Conservation (phyloP, 2,113 vertebrate species). For the Archocentrus centrarchus region DNA sequence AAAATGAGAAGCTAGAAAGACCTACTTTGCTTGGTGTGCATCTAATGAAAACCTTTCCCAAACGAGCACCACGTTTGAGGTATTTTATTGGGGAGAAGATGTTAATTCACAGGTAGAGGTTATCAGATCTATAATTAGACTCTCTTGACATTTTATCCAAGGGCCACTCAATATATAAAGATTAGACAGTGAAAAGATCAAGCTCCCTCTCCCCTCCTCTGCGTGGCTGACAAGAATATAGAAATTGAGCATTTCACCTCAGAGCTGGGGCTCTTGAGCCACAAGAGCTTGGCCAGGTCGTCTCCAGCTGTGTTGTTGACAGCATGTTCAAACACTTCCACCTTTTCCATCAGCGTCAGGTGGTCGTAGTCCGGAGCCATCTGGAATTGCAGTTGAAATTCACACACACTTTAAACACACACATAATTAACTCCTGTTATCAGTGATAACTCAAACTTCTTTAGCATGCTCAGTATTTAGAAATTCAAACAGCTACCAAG, state of each 20-base stretch:
- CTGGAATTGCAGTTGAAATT: conserved; percentile 71
- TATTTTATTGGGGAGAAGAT: neutral
- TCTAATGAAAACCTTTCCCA: neutral
- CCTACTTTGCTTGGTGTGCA: neutral
- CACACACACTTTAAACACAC: neutral
- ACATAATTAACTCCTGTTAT: neutral
- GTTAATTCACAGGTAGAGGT: neutral
- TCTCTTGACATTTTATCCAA: conserved; percentile 4
- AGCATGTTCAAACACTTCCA: conserved; percentile 98
- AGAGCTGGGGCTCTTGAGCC: conserved; percentile 98
- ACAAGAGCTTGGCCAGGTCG: conserved; percentile 95
- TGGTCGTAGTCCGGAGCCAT: conserved; percentile 99
- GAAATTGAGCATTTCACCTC: conserved; percentile 82
- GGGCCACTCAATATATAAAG: neutral
- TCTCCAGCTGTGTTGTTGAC: conserved; percentile 98
- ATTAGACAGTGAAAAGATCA: neutral
- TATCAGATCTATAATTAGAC: neutral
- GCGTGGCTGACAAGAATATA: neutral
- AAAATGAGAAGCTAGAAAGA: conserved; percentile 3
- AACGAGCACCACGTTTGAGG: neutral
- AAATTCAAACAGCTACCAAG: neutral
- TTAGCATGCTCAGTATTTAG: neutral
- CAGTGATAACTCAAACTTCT: neutral
- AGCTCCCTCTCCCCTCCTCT: neutral
- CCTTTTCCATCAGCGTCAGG: conserved; percentile 98